phyloP scores from a whole-genome alignment of 1,140 invertebrate species.

The Anastrepha ludens region DNA sequence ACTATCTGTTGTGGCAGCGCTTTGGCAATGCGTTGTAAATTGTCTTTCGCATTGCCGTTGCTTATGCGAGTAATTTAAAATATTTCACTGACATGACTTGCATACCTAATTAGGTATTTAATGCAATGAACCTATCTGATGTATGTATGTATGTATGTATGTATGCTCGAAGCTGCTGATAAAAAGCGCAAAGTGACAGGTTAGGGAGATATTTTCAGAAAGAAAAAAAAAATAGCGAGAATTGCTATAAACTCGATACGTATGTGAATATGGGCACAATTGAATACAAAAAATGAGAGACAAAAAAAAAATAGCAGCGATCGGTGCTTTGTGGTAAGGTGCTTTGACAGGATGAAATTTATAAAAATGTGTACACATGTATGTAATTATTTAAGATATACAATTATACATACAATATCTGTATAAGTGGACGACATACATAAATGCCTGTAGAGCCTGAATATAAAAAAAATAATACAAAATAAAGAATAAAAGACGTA shows the following conservation, averaged over 20 bases:
- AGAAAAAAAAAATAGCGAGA: not conserved
- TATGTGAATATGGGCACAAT: not conserved
- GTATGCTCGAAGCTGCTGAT: not conserved
- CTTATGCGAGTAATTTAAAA: conserved; percentile 42
- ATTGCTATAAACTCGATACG: not conserved
- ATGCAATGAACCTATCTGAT: conserved; percentile 26
- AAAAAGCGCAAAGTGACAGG: not conserved
- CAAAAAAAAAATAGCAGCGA: too few species aligned
- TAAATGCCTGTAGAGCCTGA: not conserved
- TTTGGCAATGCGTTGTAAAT: conserved; percentile 30
- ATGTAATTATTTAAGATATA: not conserved
- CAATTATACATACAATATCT: too few species aligned
- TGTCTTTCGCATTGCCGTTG: conserved; percentile 16
- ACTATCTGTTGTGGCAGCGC: not conserved
- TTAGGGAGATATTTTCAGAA: not conserved
- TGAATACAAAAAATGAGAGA: not conserved
- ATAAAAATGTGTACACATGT: not conserved
- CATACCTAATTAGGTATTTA: conserved; percentile 35
- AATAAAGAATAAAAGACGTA: not conserved
- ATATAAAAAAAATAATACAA: not conserved
- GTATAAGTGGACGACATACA: too few species aligned
- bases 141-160: too few species aligned
- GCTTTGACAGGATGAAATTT: too few species aligned
- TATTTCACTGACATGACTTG: conserved; percentile 39
- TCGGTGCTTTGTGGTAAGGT: too few species aligned